Conservation (phyloP, 2,113 vertebrate species). For the Barbus barbus region DNA sequence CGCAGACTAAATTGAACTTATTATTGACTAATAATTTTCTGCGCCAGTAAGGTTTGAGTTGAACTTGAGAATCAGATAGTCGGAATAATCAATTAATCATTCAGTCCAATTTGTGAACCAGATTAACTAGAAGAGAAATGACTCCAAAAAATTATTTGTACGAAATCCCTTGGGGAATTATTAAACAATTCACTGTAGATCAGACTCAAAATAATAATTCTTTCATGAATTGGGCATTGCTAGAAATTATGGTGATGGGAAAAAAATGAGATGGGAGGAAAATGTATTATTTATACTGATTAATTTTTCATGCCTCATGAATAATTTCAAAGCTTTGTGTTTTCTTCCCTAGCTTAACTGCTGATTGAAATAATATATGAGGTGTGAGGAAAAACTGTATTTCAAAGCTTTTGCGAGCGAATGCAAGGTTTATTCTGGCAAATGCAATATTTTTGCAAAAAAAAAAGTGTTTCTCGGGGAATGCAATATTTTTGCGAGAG, state of each 20-base stretch:
- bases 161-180: neutral
- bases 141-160: neutral
- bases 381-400: neutral
- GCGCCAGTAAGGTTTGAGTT: neutral
- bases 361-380: neutral
- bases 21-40: neutral
- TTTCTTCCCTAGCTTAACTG: neutral
- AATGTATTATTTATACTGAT: too few relatives aligned
- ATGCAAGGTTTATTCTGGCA: neutral
- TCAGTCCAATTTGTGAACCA: neutral
- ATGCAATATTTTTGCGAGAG: neutral
- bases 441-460: neutral
- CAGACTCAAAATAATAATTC: too few relatives aligned
- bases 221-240: too few relatives aligned
- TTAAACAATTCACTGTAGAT: too few relatives aligned
- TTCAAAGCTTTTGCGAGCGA: neutral
- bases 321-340: too few relatives aligned
- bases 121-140: neutral
- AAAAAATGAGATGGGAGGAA: neutral
- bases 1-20: neutral
- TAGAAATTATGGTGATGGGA: too few relatives aligned
- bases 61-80: neutral
- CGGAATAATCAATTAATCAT: neutral
- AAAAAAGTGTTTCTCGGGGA: neutral
- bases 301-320: too few relatives aligned